Evolutionary conservation across 1,140 invertebrate species (phyloP), one percentile per base, ranked within the genome.

Genomic region (Wiebesia pumilae): DNA sequence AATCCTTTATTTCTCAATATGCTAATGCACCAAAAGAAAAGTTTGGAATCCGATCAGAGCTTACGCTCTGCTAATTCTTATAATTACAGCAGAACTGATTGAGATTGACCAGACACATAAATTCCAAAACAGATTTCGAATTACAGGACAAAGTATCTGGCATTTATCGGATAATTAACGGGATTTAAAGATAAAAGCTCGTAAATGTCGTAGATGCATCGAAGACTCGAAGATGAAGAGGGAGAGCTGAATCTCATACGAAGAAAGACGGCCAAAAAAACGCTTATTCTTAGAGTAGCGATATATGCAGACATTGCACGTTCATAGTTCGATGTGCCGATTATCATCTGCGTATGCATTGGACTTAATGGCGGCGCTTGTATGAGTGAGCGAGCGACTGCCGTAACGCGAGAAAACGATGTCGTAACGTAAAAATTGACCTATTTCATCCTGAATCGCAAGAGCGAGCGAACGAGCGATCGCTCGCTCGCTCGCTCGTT

Each of bases 371-470:
- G 78, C 62, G 7, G 27, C 10, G 62, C 40, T 38, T n/a, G 30
- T 65, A 38, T 21, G 38, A 43, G 27, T 43, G 71, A 75, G 40
- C 24, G 24, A n/a, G 33, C 35, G 81, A 14, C 77, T 85, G 79
- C 35, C 51, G 84, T 88, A 88, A 89, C 88, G 83, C 87, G 86
- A 89, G 88, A 87, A 87, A 89, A 89, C 84, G 69, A 81, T 87
- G 81, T 88, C 83, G 77, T 86, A 87, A 88, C 78, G 80, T 87
- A 89, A 89, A 88, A 87, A 88, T 73, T 88, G 87, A 89, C 89
- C 89, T 87, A 88, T 88, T 89, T 89, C 84, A 85, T 86, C 81
- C 21, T 65, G 82, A 77, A 77, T 84, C 82, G 82, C 82, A 30
- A 67, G 82, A 84, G 77, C 77, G 47, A 12, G 47, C 47, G 43